Percentiles rank a stretch among this genome's conserved stretches.
Conservation (phyloP, 1,140 invertebrate genomes). For the Agrypnia vestita region DNA sequence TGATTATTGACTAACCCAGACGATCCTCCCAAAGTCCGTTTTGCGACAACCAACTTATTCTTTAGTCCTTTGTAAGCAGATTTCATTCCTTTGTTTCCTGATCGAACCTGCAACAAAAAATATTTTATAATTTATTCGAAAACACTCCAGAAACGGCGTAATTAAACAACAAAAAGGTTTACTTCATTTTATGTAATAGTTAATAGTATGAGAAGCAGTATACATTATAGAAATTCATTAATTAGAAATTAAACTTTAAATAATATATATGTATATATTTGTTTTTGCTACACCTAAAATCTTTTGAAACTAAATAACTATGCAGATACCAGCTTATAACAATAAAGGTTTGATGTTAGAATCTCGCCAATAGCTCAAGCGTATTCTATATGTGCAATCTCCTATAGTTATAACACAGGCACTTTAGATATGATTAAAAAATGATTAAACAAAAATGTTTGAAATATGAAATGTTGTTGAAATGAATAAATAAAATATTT, state of each 20-base stretch:
- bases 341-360: too few species aligned
- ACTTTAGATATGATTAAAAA: too few species aligned
- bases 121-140: neutral
- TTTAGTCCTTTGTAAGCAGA: slow-evolving; percentile 48
- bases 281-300: too few species aligned
- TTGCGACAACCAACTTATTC: slow-evolving; percentile 15
- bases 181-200: neutral
- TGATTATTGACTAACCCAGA: neutral
- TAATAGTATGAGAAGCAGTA: neutral
- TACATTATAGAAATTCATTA: neutral
- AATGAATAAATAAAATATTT: too few species aligned
- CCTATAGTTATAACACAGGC: too few species aligned
- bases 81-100: slow-evolving; percentile 42
- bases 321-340: too few species aligned
- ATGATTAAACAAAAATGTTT: too few species aligned
- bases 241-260: neutral
- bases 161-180: neutral
- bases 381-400: too few species aligned
- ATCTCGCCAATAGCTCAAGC: too few species aligned
- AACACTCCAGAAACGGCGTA: neutral
- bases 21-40: neutral
- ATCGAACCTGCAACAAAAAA: slow-evolving; percentile 28
- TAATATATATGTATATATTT: too few species aligned
- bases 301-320: too few species aligned
- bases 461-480: too few species aligned